Evolutionary conservation across 2,797 vertebrate species (phyloP).

Genomic region (Prunella strophiata): DNA sequence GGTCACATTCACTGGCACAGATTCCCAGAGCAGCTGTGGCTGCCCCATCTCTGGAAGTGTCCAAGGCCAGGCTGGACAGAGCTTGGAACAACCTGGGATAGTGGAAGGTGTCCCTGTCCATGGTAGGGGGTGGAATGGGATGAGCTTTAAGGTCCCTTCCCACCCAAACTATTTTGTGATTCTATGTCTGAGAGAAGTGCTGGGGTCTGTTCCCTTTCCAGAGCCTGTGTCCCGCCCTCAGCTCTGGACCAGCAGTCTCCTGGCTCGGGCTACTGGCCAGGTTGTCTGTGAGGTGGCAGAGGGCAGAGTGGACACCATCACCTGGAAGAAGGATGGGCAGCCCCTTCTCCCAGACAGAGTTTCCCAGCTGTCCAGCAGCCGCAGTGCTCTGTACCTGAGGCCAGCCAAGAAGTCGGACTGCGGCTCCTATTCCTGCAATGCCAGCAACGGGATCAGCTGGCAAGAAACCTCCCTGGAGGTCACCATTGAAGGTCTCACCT

Average conservation of each 20-base stretch:
- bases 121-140: too few relatives aligned
- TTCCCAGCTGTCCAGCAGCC: neutral
- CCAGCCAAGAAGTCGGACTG: neutral
- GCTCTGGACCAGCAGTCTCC: neutral
- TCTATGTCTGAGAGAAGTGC: neutral
- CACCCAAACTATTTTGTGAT: neutral
- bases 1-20: neutral
- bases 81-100: accelerated
- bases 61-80: accelerated
- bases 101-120: neutral
- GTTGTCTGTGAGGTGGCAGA: constrained; percentile 6
- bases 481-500: neutral
- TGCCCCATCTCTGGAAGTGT: neutral
- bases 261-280: neutral
- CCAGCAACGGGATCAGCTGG: constrained; percentile 47
- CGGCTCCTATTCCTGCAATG: constrained; percentile 48
- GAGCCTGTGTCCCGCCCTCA: neutral
- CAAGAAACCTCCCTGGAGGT: neutral
- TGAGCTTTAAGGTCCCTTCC: neutral
- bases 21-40: neutral
- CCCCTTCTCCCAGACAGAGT: neutral
- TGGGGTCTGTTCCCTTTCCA: neutral
- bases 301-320: neutral
- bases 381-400: neutral
- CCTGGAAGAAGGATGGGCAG: constrained; percentile 45